Evolutionary conservation across 2,113 vertebrate genomes (phyloP).

Genomic region (Callaeas wilsoni): DNA sequence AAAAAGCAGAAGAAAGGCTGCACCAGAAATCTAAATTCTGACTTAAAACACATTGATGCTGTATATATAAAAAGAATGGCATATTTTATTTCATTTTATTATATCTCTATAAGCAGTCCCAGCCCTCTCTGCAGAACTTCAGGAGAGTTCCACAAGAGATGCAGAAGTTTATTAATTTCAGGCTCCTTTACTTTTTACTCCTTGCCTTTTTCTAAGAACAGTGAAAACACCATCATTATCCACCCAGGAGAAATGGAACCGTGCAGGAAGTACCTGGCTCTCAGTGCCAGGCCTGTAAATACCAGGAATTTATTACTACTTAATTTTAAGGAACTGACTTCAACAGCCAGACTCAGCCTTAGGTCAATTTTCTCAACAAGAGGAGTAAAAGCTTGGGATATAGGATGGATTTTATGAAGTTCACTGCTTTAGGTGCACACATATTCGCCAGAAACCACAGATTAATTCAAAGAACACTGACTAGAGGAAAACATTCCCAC

Average conservation of each 20-base stretch:
- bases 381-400: background rate
- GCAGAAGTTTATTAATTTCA: background rate
- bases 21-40: background rate
- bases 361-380: background rate
- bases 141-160: background rate
- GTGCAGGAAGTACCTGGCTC: background rate
- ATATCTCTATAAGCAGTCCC: background rate
- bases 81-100: background rate
- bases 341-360: background rate
- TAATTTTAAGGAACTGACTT: background rate
- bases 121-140: background rate
- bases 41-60: background rate
- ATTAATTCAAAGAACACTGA: background rate
- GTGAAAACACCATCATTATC: background rate
- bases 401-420: background rate
- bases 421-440: background rate
- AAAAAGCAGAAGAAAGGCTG: background rate
- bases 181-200: background rate
- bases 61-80: rapidly evolving
- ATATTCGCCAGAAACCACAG: background rate
- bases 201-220: background rate
- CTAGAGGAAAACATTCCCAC: background rate
- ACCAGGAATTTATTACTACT: background rate
- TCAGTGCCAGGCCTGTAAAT: background rate
- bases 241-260: background rate